phyloP scores from a whole-genome alignment of 30 jellyfish, hydroid and myxozoan genomes.

The Mastigias papua region DNA sequence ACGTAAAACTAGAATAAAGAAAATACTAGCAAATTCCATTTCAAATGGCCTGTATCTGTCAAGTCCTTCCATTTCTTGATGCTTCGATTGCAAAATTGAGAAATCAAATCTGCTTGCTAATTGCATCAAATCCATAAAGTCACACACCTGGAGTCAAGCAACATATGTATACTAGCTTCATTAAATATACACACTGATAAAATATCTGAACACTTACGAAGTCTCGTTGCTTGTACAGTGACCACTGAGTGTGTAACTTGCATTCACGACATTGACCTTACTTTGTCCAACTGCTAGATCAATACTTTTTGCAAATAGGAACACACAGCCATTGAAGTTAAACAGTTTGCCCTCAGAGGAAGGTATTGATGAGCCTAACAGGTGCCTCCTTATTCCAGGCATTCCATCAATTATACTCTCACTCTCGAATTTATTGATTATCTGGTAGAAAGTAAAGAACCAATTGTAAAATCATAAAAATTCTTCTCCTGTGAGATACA shows the following conservation, averaged over 20 bases:
- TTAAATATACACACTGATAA: too few species aligned
- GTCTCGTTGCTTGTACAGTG: constrained; percentile 34
- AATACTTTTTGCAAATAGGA: constrained; percentile 40
- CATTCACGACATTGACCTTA: constrained; percentile 15
- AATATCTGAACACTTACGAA: constrained; percentile 26
- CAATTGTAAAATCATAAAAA: background rate
- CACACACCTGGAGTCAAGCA: too few species aligned
- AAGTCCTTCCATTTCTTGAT: too few species aligned
- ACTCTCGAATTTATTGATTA: constrained; percentile 36
- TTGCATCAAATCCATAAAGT: too few species aligned
- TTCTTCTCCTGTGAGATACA: background rate
- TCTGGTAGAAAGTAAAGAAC: background rate
- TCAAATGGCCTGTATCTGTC: too few species aligned
- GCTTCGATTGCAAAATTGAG: too few species aligned
- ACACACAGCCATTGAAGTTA: constrained; percentile 54
- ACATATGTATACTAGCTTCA: too few species aligned
- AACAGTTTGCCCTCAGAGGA: constrained; percentile 26
- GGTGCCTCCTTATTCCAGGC: constrained; percentile 43
- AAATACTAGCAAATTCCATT: too few species aligned
- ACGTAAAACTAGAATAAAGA: too few species aligned
- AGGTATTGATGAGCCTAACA: constrained; percentile 4
- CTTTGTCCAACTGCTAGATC: background rate
- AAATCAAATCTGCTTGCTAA: too few species aligned
- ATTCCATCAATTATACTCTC: constrained; percentile 16
- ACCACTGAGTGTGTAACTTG: constrained; percentile 41